These are phyloP conservation scores for Chrysolina oricalcia DNA, from an alignment of 2,888 invertebrate species.

Conservation along the genomic window DNA sequence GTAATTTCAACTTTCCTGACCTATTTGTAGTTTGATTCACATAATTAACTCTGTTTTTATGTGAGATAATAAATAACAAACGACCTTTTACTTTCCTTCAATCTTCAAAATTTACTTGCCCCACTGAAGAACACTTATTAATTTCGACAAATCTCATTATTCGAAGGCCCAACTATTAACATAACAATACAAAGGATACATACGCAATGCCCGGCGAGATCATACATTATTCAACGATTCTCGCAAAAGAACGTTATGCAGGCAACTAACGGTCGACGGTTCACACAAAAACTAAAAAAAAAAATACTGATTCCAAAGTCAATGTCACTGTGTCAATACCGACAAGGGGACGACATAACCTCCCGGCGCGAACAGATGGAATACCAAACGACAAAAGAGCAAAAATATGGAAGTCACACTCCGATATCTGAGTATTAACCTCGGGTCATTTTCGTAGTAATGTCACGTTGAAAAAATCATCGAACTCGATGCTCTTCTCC, in stretches of 20 bases:
- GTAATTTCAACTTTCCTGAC: no score
- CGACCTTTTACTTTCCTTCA: no score
- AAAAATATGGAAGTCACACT: slow-evolving; percentile 40
- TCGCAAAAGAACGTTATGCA: not conserved
- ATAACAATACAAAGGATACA: slow-evolving; percentile 15
- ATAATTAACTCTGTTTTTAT: no score
- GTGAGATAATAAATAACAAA: no score
- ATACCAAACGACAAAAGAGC: slow-evolving; percentile 36
- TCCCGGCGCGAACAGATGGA: slow-evolving; percentile 14
- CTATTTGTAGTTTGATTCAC: no score
- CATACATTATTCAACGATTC: slow-evolving; percentile 17
- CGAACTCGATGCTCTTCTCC: slow-evolving; percentile 23
- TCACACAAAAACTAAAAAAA: slow-evolving; percentile 34
- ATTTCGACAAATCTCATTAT: slow-evolving; percentile 15
- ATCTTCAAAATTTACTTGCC: not conserved
- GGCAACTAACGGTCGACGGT: not conserved
- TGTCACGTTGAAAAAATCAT: slow-evolving; percentile 31
- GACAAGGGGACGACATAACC: slow-evolving; percentile 31
- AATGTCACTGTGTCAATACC: slow-evolving; percentile 51
- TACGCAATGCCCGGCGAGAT: not conserved
- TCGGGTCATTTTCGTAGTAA: slow-evolving; percentile 39
- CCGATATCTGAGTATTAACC: slow-evolving; percentile 29
- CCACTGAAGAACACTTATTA: not conserved
- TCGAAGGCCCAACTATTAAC: slow-evolving; percentile 7
- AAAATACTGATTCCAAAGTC: slow-evolving; percentile 45